Conservation (phyloP, 2,113 vertebrate species). For the Rhabdomys dilectus region DNA sequence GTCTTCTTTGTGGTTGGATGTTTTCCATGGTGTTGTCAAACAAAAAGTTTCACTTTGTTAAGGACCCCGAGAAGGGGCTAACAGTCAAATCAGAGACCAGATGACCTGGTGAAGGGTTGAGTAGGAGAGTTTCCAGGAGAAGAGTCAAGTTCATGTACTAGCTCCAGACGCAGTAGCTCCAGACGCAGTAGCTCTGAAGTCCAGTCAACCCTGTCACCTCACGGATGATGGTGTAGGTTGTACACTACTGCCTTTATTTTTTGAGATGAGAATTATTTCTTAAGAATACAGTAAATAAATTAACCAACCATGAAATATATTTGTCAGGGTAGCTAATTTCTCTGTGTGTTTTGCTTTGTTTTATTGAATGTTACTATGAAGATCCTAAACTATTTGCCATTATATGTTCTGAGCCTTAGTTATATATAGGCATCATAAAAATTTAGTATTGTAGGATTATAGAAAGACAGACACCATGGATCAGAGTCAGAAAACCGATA, state of each 20-base stretch:
- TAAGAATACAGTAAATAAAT: background rate
- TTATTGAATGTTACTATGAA: background rate
- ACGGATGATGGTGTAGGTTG: background rate
- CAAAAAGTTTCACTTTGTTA: conserved; percentile 38
- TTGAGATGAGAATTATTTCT: conserved; percentile 4
- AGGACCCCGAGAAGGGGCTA: conserved; percentile 28
- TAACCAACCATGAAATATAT: background rate
- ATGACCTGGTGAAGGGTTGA: background rate
- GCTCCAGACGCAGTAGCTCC: background rate
- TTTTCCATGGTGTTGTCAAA: conserved; percentile 40
- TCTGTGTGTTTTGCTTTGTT: background rate
- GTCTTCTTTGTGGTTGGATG: conserved; percentile 42
- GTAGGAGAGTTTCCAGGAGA: background rate
- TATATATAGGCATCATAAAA: background rate
- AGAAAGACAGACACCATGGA: background rate
- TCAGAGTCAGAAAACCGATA: background rate
- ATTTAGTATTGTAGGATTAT: background rate
- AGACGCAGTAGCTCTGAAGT: background rate
- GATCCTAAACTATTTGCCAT: background rate
- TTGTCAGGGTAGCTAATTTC: background rate
- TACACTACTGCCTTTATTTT: background rate
- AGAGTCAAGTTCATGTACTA: conserved; percentile 4
- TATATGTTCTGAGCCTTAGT: background rate
- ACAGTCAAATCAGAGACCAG: conserved; percentile 29
- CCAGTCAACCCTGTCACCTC: background rate